Conservation (phyloP, 2,888 invertebrate species). For the Stenodera caucasica region DNA sequence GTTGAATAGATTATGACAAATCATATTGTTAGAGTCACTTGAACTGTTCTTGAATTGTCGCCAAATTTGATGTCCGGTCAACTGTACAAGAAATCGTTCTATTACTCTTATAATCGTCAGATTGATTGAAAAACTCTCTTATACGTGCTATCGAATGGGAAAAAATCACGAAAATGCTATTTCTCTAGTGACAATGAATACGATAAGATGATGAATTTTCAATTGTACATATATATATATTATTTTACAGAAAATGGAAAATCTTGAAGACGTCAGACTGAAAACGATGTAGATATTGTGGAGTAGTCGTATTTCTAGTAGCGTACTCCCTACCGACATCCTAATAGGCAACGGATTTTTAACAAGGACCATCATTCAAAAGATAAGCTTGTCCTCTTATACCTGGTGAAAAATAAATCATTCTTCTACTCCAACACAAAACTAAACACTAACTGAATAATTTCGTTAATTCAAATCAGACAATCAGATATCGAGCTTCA, state of each 20-base stretch:
- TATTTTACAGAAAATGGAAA: background rate
- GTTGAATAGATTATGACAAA: constrained; percentile 23
- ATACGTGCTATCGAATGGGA: background rate
- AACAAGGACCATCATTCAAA: constrained; percentile 52
- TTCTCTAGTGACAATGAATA: background rate
- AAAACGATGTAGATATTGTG: constrained; percentile 25
- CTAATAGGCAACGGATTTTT: constrained; percentile 51
- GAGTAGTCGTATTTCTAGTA: constrained; percentile 32
- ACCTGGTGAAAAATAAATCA: constrained; percentile 51
- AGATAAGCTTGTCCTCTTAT: constrained; percentile 50
- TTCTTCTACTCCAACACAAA: constrained; percentile 38
- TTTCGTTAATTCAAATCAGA: background rate
- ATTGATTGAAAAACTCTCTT: background rate
- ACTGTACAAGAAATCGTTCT: background rate
- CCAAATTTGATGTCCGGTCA: background rate
- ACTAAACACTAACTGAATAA: constrained; percentile 13
- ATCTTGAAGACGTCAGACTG: constrained; percentile 32
- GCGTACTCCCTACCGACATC: constrained; percentile 38
- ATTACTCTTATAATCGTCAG: background rate
- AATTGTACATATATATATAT: background rate
- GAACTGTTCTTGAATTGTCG: background rate
- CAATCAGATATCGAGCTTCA: too few species aligned
- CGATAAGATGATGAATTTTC: background rate
- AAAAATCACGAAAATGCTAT: background rate
- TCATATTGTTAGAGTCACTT: background rate